Conservation (phyloP, 1,140 invertebrate species). For the Trichonephila inaurata region DNA sequence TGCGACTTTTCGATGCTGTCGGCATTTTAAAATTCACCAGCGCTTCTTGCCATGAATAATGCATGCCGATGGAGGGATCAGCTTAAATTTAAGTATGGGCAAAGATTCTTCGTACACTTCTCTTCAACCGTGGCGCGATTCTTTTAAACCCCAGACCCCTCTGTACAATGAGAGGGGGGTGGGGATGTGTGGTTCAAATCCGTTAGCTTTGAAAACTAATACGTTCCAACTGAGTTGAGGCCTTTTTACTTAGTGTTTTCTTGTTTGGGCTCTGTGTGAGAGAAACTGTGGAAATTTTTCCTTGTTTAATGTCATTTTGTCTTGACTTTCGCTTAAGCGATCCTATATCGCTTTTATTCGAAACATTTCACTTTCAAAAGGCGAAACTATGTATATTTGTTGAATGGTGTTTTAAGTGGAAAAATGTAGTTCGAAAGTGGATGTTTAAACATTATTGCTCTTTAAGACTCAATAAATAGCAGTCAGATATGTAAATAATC, state of each 20-base stretch:
- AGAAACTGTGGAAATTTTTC: no score
- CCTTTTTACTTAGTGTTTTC: background rate
- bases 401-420: no score
- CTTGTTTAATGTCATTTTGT: no score
- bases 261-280: no score
- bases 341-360: no score
- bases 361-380: no score
- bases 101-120: background rate
- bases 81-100: constrained; percentile 59
- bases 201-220: background rate
- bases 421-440: no score
- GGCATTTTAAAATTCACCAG: constrained; percentile 58
- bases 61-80: constrained; percentile 28
- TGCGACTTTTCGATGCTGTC: constrained; percentile 33
- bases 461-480: no score
- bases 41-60: constrained; percentile 47
- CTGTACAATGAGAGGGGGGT: background rate
- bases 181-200: background rate
- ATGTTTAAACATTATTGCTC: no score
- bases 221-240: background rate
- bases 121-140: background rate
- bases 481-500: no score
- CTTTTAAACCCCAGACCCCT: background rate
- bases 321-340: no score
- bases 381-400: no score